Evolutionary conservation across 2,797 vertebrate species (phyloP).

Genomic region (Malacoctenus gilli): DNA sequence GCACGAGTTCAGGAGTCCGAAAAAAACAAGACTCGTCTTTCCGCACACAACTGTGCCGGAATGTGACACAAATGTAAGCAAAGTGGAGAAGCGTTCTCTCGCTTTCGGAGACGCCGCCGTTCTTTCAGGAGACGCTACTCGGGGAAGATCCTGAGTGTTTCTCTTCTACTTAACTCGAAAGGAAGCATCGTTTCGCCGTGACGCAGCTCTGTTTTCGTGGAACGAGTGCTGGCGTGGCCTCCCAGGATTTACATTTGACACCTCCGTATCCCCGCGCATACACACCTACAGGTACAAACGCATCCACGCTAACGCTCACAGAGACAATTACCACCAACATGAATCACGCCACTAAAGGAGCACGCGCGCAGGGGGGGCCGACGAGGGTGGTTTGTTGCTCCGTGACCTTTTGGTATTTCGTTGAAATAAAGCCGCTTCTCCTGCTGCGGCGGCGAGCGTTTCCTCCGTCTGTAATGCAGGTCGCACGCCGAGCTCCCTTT

Average conservation of each 20-base stretch:
- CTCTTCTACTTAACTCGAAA: too few species aligned
- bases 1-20: constrained; percentile 6
- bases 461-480: neutral
- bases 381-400: constrained; percentile 19
- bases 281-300: constrained; percentile 7
- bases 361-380: neutral
- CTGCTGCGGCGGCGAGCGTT: constrained; percentile 1
- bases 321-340: too few species aligned
- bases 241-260: constrained; percentile 28
- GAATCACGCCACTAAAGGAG: neutral
- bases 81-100: neutral
- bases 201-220: constrained; percentile 1
- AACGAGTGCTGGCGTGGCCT: constrained; percentile 11
- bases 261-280: too few species aligned
- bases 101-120: too few species aligned
- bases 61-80: constrained; percentile 36
- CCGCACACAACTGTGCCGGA: constrained; percentile 25
- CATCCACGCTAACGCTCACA: neutral
- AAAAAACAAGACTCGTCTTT: constrained; percentile 9
- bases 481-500: constrained; percentile 18
- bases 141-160: constrained; percentile 3
- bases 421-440: constrained; percentile 19
- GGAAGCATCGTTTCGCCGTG: too few species aligned
- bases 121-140: too few species aligned
- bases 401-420: constrained; percentile 59